These are phyloP conservation scores for Tribolium madens DNA, from an alignment of 1,140 invertebrate genomes.

Conservation along the genomic window DNA sequence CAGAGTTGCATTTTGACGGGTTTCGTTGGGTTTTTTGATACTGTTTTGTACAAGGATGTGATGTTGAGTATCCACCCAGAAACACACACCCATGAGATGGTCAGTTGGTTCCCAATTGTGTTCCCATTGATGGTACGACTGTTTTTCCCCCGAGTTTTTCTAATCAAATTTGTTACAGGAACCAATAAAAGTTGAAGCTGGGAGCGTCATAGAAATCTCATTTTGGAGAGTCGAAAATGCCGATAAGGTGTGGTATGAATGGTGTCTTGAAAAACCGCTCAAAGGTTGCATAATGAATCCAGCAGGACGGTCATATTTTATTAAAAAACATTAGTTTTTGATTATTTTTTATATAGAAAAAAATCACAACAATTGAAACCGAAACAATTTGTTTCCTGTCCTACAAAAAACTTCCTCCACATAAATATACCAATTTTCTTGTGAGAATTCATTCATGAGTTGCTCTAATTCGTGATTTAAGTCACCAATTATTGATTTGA, in stretches of 20 bases:
- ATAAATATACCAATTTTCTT: slow-evolving; percentile 61
- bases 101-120: slow-evolving; percentile 97
- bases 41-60: slow-evolving; percentile 86
- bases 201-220: slow-evolving; percentile 80
- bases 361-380: slow-evolving; percentile 57
- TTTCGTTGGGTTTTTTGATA: slow-evolving; percentile 96
- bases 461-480: slow-evolving; percentile 65
- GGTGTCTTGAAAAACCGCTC: slow-evolving; percentile 82
- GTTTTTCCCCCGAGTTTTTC: slow-evolving; percentile 24
- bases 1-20: slow-evolving; percentile 89
- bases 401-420: slow-evolving; percentile 65
- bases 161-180: slow-evolving; percentile 69
- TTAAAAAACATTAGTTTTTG: slow-evolving; percentile 59
- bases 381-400: slow-evolving; percentile 67
- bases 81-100: slow-evolving; percentile 91
- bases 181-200: slow-evolving; percentile 79
- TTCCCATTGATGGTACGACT: slow-evolving; percentile 85
- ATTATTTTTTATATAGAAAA: slow-evolving; percentile 31
- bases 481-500: slow-evolving; percentile 65
- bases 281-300: slow-evolving; percentile 81
- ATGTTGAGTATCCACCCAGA: slow-evolving; percentile 90
- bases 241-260: slow-evolving; percentile 97
- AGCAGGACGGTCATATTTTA: slow-evolving; percentile 79
- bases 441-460: slow-evolving; percentile 58
- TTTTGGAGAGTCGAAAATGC: slow-evolving; percentile 87